Evolutionary conservation across 2,888 invertebrate genomes (phyloP).

Genomic region (Limnephilus lunatus): DNA sequence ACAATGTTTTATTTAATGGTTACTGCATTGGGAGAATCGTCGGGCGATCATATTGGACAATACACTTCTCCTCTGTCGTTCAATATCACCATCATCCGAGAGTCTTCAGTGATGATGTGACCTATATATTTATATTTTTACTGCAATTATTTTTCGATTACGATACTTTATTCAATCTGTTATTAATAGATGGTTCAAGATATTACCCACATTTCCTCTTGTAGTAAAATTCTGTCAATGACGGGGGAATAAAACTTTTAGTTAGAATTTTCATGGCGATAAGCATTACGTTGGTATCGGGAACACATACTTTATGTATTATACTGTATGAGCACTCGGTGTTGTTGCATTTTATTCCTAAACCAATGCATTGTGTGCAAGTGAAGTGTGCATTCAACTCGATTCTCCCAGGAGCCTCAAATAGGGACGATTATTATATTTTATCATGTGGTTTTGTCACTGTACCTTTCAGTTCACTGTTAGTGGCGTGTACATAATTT

Average conservation of each 20-base stretch:
- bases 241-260: neutral
- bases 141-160: too few relatives aligned
- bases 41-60: too few relatives aligned
- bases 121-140: too few relatives aligned
- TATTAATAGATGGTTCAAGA: too few relatives aligned
- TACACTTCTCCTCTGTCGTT: too few relatives aligned
- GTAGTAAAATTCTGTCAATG: neutral
- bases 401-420: neutral
- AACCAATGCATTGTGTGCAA: neutral
- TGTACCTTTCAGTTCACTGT: neutral
- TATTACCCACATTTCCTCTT: neutral
- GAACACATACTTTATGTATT: neutral
- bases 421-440: neutral
- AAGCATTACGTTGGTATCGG: neutral
- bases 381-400: neutral
- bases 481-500: neutral
- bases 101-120: too few relatives aligned
- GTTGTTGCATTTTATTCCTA: neutral
- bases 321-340: neutral
- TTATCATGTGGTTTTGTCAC: too few relatives aligned
- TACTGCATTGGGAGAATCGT: too few relatives aligned
- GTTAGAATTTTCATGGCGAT: neutral
- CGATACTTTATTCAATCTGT: too few relatives aligned
- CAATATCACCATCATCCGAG: too few relatives aligned
- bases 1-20: too few relatives aligned